phyloP scores from a whole-genome alignment of 2,888 invertebrate species.

The Scaeva pyrastri region DNA sequence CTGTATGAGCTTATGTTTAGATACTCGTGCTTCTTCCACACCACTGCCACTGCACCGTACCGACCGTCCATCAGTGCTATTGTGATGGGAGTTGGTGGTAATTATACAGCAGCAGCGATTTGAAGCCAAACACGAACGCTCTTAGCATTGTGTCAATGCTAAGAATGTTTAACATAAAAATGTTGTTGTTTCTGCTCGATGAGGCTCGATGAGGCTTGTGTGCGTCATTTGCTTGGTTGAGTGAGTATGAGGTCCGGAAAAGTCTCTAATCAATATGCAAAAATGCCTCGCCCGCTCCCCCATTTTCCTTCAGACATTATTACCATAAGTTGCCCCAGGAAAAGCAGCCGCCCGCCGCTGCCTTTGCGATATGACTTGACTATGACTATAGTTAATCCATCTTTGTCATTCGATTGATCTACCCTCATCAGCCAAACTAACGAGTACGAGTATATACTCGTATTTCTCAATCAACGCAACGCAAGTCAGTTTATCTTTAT shows the following conservation, averaged over 20 bases:
- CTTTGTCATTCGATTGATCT: slow-evolving; percentile 47
- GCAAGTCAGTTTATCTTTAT: slow-evolving; percentile 12
- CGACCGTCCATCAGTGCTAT: slow-evolving; percentile 31
- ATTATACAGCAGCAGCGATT: slow-evolving; percentile 63
- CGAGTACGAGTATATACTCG: no score
- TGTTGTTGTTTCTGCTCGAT: slow-evolving; percentile 30
- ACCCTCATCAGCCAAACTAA: slow-evolving; percentile 45
- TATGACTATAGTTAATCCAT: slow-evolving; percentile 29
- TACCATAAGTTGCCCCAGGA: slow-evolving; percentile 14
- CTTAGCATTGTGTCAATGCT: slow-evolving; percentile 69
- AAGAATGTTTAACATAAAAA: slow-evolving; percentile 62
- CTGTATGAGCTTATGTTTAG: background rate
- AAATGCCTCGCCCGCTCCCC: slow-evolving; percentile 6
- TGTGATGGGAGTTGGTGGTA: slow-evolving; percentile 43
- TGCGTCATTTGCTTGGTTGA: slow-evolving; percentile 33
- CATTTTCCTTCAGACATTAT: background rate
- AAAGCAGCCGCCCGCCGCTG: no score
- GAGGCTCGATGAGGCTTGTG: background rate
- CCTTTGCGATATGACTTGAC: slow-evolving; percentile 35
- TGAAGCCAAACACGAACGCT: slow-evolving; percentile 49
- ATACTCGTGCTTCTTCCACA: slow-evolving; percentile 44
- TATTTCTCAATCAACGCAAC: slow-evolving; percentile 53
- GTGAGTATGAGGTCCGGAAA: slow-evolving; percentile 60
- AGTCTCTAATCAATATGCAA: slow-evolving; percentile 23
- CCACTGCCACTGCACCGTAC: background rate